These are phyloP conservation scores for Stylophora pistillata DNA, from an alignment of 64 coral and sea anemone genomes.

Conservation along the genomic window DNA sequence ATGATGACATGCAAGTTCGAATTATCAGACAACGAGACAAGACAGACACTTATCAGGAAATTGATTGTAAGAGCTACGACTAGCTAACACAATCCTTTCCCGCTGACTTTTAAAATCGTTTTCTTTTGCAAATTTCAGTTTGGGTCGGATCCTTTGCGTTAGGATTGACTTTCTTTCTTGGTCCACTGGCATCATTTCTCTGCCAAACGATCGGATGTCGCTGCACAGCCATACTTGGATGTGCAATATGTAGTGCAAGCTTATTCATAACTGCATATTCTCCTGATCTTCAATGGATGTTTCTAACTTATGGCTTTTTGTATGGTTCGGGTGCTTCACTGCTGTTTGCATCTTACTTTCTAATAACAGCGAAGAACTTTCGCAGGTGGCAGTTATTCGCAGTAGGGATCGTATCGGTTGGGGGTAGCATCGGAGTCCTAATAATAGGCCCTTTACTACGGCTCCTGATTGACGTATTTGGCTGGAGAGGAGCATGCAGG, in stretches of 20 bases:
- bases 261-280: conserved; percentile 5
- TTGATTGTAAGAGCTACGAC: too few species aligned
- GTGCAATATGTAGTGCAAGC: conserved; percentile 18
- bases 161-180: not conserved
- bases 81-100: too few species aligned
- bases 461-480: conserved; percentile 5
- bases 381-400: conserved; percentile 17
- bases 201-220: conserved; percentile 15
- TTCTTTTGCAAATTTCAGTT: conserved; percentile 6
- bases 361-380: conserved; percentile 18
- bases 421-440: conserved; percentile 1
- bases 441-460: conserved; percentile 8
- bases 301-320: conserved; percentile 17
- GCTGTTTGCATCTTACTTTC: conserved; percentile 8
- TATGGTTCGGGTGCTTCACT: conserved; percentile 13
- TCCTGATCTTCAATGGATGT: conserved; percentile 5
- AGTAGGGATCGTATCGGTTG: conserved; percentile 26
- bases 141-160: conserved; percentile 19
- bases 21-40: too few species aligned
- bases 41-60: too few species aligned
- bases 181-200: not conserved
- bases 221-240: conserved; percentile 16
- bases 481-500: not conserved
- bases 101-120: not conserved
- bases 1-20: too few species aligned